Evolutionary conservation across 2,888 invertebrate species (phyloP).

Genomic region (Drosophila rellima): DNA sequence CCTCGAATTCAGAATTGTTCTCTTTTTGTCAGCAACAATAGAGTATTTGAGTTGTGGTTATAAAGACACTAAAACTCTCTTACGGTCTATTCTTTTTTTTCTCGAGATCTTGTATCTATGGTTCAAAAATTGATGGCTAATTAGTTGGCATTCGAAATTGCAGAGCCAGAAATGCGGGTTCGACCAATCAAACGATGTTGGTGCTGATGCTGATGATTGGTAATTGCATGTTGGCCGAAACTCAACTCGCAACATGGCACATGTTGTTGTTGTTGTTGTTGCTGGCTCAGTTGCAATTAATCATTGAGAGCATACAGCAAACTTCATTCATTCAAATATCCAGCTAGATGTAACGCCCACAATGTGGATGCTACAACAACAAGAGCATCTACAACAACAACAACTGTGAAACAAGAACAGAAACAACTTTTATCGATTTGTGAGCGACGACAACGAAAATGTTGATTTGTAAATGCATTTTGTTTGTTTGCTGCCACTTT

Average conservation of each 20-base stretch:
- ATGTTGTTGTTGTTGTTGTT: neutral
- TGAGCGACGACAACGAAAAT: slow-evolving; percentile 48
- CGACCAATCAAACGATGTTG: slow-evolving; percentile 20
- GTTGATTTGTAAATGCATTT: slow-evolving; percentile 78
- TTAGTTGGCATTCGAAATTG: slow-evolving; percentile 52
- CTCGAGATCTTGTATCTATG: slow-evolving; percentile 26
- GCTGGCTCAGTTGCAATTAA: slow-evolving; percentile 60
- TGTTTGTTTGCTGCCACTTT: slow-evolving; percentile 72
- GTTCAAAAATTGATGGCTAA: slow-evolving; percentile 36
- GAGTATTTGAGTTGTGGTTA: slow-evolving; percentile 9
- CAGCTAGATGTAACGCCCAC: slow-evolving; percentile 47
- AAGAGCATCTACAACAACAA: slow-evolving; percentile 25
- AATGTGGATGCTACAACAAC: slow-evolving; percentile 24
- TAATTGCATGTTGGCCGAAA: slow-evolving; percentile 47
- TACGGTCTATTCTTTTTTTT: neutral
- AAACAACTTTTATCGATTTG: slow-evolving; percentile 60
- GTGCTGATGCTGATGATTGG: slow-evolving; percentile 5
- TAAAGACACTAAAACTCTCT: neutral
- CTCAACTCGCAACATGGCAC: slow-evolving; percentile 4
- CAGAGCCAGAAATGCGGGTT: slow-evolving; percentile 42
- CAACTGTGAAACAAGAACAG: slow-evolving; percentile 10
- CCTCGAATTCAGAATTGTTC: neutral
- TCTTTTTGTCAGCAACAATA: neutral
- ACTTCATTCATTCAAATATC: slow-evolving; percentile 40
- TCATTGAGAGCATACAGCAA: slow-evolving; percentile 46